Conservation (phyloP, 1,140 invertebrate species). For the Drosophila novamexicana region DNA sequence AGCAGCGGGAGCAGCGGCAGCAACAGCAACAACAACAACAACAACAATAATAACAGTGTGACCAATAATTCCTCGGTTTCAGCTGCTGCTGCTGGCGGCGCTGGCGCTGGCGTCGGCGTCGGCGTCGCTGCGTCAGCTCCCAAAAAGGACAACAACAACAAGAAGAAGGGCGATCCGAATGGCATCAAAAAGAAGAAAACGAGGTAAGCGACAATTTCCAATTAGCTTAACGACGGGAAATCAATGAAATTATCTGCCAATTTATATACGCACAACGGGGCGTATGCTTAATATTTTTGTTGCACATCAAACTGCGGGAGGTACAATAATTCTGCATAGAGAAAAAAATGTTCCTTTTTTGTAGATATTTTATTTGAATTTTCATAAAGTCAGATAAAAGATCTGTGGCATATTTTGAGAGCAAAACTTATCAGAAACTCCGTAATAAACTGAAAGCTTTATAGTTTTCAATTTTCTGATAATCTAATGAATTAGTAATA, state of each 20-base stretch:
- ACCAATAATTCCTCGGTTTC: conserved; percentile 7
- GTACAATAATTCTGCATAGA: not conserved
- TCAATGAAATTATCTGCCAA: conserved; percentile 72
- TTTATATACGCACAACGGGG: conserved; percentile 46
- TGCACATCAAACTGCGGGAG: conserved; percentile 9
- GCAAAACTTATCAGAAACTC: no score
- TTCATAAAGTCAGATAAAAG: no score
- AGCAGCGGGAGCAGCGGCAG: not conserved
- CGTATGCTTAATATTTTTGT: conserved; percentile 56
- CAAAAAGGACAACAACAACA: conserved; percentile 88
- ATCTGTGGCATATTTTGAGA: no score
- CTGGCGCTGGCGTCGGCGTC: conserved; percentile 15
- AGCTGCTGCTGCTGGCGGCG: not conserved
- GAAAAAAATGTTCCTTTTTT: not conserved
- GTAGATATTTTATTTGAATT: no score
- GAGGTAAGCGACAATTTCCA: conserved; percentile 86
- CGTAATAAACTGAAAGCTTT: no score
- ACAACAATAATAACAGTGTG: not conserved
- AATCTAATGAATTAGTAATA: no score
- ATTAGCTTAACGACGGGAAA: conserved; percentile 82
- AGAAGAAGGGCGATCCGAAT: conserved; percentile 94
- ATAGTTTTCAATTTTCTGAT: no score
- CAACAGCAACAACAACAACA: conserved; percentile 33
- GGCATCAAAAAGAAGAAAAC: conserved; percentile 97
- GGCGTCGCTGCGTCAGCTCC: conserved; percentile 39